These are phyloP conservation scores for Osmerus mordax DNA, from an alignment of 2,113 vertebrate genomes.

Conservation along the genomic window DNA sequence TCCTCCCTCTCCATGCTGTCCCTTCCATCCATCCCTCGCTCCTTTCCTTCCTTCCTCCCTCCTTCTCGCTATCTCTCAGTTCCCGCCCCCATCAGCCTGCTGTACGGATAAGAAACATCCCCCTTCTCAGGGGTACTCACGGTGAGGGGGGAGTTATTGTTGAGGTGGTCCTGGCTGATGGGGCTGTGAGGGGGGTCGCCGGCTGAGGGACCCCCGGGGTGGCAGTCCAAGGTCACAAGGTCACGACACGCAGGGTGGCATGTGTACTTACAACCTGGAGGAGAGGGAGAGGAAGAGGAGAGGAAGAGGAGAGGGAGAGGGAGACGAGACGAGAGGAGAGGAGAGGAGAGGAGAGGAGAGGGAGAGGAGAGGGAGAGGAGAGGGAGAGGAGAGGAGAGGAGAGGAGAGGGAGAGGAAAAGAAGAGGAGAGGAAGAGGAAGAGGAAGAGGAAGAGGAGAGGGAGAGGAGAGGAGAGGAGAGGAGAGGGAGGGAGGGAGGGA, in stretches of 20 bases:
- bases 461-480: no score
- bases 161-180: constrained; percentile 62
- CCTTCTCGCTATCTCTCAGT: no score
- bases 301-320: neutral
- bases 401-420: neutral
- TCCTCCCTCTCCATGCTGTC: no score
- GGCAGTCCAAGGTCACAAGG: constrained; percentile 70
- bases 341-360: neutral
- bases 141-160: constrained; percentile 60
- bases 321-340: neutral
- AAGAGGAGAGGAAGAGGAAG: neutral
- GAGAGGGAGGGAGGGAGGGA: no score
- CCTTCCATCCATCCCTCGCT: no score
- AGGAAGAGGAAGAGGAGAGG: neutral
- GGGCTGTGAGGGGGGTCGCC: constrained; percentile 23
- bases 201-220: constrained; percentile 40
- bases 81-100: no score
- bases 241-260: constrained; percentile 71
- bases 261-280: constrained; percentile 73
- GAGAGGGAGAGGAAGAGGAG: constrained; percentile 1
- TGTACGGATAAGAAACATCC: no score
- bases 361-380: neutral
- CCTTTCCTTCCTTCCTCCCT: no score
- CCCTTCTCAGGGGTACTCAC: constrained; percentile 53
- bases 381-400: neutral